Conservation (phyloP, 2,888 invertebrate genomes). For the Leptopilina myrica region DNA sequence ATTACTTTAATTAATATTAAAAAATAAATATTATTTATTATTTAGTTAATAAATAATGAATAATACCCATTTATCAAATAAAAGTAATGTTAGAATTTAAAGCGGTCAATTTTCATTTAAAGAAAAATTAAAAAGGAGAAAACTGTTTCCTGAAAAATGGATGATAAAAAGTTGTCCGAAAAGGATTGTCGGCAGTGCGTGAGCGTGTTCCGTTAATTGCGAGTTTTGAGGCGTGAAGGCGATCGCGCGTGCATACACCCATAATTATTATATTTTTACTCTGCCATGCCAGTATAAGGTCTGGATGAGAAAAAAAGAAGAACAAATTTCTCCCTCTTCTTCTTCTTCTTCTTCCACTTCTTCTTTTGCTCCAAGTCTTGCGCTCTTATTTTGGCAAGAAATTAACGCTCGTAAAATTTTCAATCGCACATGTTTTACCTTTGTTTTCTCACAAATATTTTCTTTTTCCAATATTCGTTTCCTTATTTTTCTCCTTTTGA, state of each 20-base stretch:
- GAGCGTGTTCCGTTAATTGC: constrained; percentile 55
- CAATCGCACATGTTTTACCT: no score
- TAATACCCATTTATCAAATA: no score
- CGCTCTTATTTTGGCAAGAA: constrained; percentile 14
- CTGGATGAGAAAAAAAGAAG: constrained; percentile 18
- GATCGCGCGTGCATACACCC: constrained; percentile 57
- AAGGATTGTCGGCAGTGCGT: constrained; percentile 37
- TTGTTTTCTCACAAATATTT: no score
- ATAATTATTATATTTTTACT: constrained; percentile 51
- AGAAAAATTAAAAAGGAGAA: background rate
- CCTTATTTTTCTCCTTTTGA: no score
- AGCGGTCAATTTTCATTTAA: background rate
- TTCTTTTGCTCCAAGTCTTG: background rate
- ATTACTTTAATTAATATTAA: no score
- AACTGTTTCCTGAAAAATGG: constrained; percentile 17
- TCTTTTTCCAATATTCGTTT: no score
- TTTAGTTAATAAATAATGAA: no score
- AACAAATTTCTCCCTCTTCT: background rate
- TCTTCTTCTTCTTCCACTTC: no score
- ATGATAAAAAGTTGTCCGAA: constrained; percentile 9
- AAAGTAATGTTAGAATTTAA: no score
- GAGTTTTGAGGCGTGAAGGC: constrained; percentile 55
- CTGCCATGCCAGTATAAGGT: constrained; percentile 21
- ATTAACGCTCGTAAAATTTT: no score
- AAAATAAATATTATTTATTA: no score